A percentile compares a stretch with the other conserved stretches of the same genome.
These are phyloP conservation scores for Genyomyrus donnyi DNA, from an alignment of 2,113 vertebrate species.

Conservation along the genomic window DNA sequence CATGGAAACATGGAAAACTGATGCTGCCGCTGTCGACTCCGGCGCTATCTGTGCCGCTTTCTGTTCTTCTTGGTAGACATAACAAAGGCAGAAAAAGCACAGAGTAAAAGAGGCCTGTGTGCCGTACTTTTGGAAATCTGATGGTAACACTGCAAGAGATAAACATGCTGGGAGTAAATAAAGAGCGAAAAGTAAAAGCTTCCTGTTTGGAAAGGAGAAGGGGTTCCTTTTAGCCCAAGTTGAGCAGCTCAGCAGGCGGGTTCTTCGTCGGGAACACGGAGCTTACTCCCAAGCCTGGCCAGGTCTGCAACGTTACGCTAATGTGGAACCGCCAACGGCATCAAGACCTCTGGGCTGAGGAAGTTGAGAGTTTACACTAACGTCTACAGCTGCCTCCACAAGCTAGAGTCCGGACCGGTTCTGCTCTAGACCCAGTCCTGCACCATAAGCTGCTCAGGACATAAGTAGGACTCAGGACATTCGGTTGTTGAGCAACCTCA, in stretches of 20 bases:
- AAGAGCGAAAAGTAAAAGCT: neutral
- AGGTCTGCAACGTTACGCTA: neutral
- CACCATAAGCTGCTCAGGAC: too few relatives aligned
- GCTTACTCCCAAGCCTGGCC: neutral
- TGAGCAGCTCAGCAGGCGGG: neutral
- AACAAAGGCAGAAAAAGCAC: neutral
- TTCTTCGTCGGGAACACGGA: neutral
- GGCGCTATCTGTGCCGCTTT: neutral
- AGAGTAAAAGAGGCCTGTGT: neutral
- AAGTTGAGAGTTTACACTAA: neutral
- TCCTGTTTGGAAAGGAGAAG: neutral
- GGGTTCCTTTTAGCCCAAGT: neutral
- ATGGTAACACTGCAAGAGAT: neutral
- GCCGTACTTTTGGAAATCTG: neutral
- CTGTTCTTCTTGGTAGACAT: neutral
- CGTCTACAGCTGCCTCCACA: neutral
- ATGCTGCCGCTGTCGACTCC: neutral
- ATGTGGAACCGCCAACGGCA: neutral
- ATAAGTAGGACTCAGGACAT: neutral
- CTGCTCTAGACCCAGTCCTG: neutral
- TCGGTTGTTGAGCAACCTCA: neutral
- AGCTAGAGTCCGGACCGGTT: neutral
- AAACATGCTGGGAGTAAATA: neutral
- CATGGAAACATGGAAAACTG: neutral
- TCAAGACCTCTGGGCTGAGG: neutral